Evolutionary conservation across 2,113 vertebrate genomes (phyloP).

Genomic region (Halcyon malimbica): DNA sequence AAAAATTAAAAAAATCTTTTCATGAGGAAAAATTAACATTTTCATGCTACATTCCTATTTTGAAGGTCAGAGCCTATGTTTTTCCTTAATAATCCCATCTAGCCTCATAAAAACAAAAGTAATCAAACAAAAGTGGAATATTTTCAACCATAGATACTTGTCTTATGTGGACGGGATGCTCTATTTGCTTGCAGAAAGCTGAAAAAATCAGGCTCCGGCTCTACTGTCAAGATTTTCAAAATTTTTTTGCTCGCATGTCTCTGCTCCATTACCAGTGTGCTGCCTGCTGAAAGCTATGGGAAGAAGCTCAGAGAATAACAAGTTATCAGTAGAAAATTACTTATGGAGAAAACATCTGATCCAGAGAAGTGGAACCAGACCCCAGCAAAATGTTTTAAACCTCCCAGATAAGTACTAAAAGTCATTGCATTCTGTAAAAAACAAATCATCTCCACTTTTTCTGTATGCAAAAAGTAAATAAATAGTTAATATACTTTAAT

Average conservation of each 20-base stretch:
- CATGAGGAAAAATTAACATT: background rate
- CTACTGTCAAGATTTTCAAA: background rate
- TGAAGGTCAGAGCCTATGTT: background rate
- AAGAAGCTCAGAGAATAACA: background rate
- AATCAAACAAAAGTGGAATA: background rate
- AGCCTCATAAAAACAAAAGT: background rate
- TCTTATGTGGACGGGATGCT: background rate
- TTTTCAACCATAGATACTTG: background rate
- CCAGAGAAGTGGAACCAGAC: background rate
- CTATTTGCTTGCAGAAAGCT: background rate
- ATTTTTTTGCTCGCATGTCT: background rate
- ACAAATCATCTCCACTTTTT: background rate
- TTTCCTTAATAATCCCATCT: background rate
- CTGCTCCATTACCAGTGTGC: background rate
- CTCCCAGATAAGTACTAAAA: background rate
- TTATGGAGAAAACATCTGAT: background rate
- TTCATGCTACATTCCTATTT: background rate
- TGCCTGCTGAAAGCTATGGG: background rate
- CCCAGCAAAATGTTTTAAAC: background rate
- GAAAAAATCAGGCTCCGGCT: background rate
- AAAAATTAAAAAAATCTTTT: background rate
- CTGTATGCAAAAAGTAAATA: background rate
- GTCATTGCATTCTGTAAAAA: background rate
- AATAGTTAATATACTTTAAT: background rate
- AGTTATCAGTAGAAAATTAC: background rate